phyloP scores from a whole-genome alignment of 2,113 vertebrate species.

The Sialia sialis region DNA sequence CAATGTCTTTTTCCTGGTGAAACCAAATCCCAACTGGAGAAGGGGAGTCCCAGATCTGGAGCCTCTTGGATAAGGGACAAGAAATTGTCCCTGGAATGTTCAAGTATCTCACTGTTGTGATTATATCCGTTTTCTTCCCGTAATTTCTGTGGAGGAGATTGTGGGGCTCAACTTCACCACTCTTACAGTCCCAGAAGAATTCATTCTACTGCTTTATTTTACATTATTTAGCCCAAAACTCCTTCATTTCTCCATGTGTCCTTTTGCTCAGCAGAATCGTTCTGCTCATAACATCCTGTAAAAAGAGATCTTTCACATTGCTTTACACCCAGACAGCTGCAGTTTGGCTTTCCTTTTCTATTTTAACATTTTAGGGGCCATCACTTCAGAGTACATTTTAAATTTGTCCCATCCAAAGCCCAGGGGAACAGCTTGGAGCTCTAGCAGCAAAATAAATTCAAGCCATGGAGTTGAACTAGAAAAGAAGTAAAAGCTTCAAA shows the following conservation, averaged over 20 bases:
- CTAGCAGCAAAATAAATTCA: not conserved
- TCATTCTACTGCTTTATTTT: not conserved
- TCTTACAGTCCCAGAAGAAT: not conserved
- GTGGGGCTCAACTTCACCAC: not conserved
- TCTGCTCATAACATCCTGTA: not conserved
- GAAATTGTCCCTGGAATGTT: not conserved
- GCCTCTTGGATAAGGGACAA: fast-evolving
- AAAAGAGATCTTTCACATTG: not conserved
- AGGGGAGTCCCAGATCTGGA: not conserved
- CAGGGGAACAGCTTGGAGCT: not conserved
- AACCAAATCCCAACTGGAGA: not conserved
- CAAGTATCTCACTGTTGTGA: no score
- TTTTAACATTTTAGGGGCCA: not conserved
- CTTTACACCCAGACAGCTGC: fast-evolving
- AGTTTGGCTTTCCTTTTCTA: not conserved
- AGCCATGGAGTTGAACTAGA: not conserved
- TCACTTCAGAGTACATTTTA: not conserved
- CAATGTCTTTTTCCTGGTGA: not conserved
- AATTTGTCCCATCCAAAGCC: not conserved
- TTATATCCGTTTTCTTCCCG: not conserved
- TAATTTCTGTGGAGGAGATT: not conserved
- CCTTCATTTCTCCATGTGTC: fast-evolving
- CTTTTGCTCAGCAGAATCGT: not conserved
- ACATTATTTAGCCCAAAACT: not conserved
- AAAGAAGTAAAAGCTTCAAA: not conserved